Conservation (phyloP, 2,888 invertebrate genomes). For the Plebejus argus region DNA sequence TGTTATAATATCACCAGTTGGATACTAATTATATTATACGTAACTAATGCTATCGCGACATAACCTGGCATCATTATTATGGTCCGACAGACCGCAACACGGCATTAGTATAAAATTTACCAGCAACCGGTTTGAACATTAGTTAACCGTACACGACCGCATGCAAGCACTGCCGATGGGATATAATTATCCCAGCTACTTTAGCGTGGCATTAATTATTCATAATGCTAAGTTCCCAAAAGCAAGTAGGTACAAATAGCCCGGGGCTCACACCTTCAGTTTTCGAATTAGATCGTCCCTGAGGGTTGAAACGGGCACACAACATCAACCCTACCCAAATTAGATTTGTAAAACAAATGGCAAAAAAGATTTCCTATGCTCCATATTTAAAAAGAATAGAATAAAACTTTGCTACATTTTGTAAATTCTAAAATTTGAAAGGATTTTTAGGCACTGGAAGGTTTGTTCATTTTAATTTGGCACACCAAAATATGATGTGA, state of each 20-base stretch:
- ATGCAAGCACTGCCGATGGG: constrained; percentile 42
- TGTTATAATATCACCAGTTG: neutral
- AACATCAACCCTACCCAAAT: constrained; percentile 35
- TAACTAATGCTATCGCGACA: neutral
- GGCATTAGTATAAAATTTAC: constrained; percentile 28
- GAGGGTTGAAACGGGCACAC: constrained; percentile 38
- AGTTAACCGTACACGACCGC: constrained; percentile 30
- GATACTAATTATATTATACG: neutral
- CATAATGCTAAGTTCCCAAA: constrained; percentile 50
- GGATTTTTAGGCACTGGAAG: neutral
- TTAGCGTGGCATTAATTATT: constrained; percentile 49
- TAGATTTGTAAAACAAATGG: constrained; percentile 36
- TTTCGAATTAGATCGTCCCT: constrained; percentile 40
- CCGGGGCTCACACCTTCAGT: constrained; percentile 38
- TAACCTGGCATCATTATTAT: constrained; percentile 1
- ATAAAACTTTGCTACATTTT: constrained; percentile 9
- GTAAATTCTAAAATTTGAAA: constrained; percentile 15
- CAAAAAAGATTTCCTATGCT: constrained; percentile 5
- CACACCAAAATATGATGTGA: neutral
- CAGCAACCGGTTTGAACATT: constrained; percentile 14
- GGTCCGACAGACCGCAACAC: constrained; percentile 18
- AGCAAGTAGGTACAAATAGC: constrained; percentile 52
- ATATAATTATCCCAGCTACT: constrained; percentile 44
- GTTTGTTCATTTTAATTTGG: neutral
- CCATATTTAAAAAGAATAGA: constrained; percentile 7